Evolutionary conservation across 2,797 vertebrate genomes (phyloP).

Genomic region (Luscinia megarhynchos): DNA sequence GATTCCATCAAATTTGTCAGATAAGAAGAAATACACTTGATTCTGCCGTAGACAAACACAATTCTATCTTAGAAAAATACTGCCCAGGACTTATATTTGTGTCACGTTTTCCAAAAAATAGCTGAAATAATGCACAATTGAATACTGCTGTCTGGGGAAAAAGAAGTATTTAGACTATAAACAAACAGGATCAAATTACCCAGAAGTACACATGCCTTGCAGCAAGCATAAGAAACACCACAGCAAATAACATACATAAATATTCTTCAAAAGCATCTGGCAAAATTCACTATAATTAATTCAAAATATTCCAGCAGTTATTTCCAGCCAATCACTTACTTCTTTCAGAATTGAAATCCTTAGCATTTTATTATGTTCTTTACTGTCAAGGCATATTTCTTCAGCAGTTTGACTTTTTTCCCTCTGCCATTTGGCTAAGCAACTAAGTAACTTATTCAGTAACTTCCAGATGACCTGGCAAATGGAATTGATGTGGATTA

Average conservation of each 20-base stretch:
- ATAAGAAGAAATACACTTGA: not conserved
- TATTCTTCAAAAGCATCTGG: constrained; percentile 14
- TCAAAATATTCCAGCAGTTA: constrained; percentile 23
- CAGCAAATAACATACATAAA: not conserved
- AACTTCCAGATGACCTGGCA: constrained; percentile 37
- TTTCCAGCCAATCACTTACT: not conserved
- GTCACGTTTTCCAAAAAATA: not conserved
- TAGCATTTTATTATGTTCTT: not conserved
- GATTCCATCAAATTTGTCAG: not conserved
- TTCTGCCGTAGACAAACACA: not conserved
- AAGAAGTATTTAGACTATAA: not conserved
- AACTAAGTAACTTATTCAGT: constrained; percentile 22
- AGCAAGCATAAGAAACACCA: not conserved
- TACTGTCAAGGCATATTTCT: not conserved
- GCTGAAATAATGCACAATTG: not conserved
- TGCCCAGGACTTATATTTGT: not conserved
- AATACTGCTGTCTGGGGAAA: not conserved
- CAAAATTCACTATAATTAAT: not conserved
- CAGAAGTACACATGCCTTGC: not conserved
- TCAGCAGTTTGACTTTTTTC: not conserved
- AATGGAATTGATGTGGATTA: constrained; percentile 36
- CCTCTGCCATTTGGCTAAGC: not conserved
- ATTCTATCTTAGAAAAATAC: not conserved
- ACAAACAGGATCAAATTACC: not conserved
- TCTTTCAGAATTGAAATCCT: not conserved